A percentile compares a stretch with the other conserved stretches of the same genome.
phyloP scores from a whole-genome alignment of 1,140 invertebrate genomes.

The Drosophila quadrilineata region DNA sequence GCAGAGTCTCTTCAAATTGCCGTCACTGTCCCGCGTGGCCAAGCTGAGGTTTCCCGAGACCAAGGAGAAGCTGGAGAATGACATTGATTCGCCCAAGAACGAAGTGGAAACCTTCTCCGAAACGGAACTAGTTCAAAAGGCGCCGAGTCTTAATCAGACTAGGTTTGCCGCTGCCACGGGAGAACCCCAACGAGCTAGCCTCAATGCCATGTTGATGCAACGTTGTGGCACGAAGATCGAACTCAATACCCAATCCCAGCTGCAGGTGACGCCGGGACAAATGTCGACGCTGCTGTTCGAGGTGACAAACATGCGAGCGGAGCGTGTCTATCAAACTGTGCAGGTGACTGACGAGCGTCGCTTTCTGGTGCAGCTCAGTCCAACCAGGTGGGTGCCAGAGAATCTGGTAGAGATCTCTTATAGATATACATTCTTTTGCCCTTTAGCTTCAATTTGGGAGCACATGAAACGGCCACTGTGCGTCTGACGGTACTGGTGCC shows the following conservation, averaged over 20 bases:
- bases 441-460: slow-evolving; percentile 75
- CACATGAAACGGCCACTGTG: slow-evolving; percentile 83
- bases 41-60: slow-evolving; percentile 59
- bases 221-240: slow-evolving; percentile 75
- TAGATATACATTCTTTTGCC: not conserved
- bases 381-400: slow-evolving; percentile 51
- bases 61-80: slow-evolving; percentile 41
- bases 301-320: slow-evolving; percentile 83
- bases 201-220: slow-evolving; percentile 62
- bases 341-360: slow-evolving; percentile 83
- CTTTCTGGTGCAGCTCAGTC: slow-evolving; percentile 82
- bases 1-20: slow-evolving; percentile 1
- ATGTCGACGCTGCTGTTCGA: slow-evolving; percentile 82
- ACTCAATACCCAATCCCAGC: slow-evolving; percentile 69
- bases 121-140: slow-evolving; percentile 57
- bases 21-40: slow-evolving; percentile 20
- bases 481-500: slow-evolving; percentile 83
- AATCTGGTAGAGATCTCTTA: not conserved
- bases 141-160: slow-evolving; percentile 55
- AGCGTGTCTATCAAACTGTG: slow-evolving; percentile 82
- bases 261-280: slow-evolving; percentile 64
- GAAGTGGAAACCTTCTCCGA: slow-evolving; percentile 76
- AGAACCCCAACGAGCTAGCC: slow-evolving; percentile 18
- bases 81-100: slow-evolving; percentile 52
- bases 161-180: slow-evolving; percentile 41